Base-by-base conservation (phyloP, 1,140 invertebrate species). In the Rhagoletis pomonella region DNA sequence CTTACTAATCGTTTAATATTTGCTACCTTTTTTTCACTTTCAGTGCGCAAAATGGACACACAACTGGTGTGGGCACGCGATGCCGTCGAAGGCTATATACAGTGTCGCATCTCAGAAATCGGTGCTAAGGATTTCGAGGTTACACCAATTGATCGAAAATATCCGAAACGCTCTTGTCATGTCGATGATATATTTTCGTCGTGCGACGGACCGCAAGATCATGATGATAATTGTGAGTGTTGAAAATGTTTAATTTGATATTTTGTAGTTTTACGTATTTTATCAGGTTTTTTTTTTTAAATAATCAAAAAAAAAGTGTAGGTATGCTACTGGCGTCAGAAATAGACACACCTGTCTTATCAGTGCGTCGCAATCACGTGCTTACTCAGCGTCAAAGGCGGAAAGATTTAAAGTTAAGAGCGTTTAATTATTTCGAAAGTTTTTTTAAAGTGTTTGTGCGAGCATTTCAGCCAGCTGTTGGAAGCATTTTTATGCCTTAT, bases 21-120 rank as follows among this genome's bases (percentile, higher is more conserved):
- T 39, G 17, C 1, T 29, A 50, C 1, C 59, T 42, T 77, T 14
- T n/a, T 90, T 89, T 4, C 87, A 92, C 59, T 90, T 89, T 4
- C 87, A 92, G 91, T 91, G 87, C 90, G 89, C 81, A 95, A 93
- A 90, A 96, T 96, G 94, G 96, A 97, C 92, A 96, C 96, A 91
- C 96, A 97, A 93, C 95, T 97, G 91, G 98, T 99, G 84, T 99
- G 98, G 98, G 97, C 97, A 88, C 95, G 98, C 55, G 97, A 99
- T 94, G 95, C 96, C 64, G 94, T 94, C 47, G 96, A 99, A 89
- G 98, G 98, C 44, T 99, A 98, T 94, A 95, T 98, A 88, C 94
- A 98, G 85, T 98, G 97, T 1, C 95, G 96, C 60, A 97, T 99
- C 89, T 95, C 96, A 50, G 99, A 99, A 94, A 96, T 99, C 89